A percentile compares a stretch with the other conserved stretches of the same genome.
Conservation (phyloP, 1,140 invertebrate species). For the Odontomachus brunneus region DNA sequence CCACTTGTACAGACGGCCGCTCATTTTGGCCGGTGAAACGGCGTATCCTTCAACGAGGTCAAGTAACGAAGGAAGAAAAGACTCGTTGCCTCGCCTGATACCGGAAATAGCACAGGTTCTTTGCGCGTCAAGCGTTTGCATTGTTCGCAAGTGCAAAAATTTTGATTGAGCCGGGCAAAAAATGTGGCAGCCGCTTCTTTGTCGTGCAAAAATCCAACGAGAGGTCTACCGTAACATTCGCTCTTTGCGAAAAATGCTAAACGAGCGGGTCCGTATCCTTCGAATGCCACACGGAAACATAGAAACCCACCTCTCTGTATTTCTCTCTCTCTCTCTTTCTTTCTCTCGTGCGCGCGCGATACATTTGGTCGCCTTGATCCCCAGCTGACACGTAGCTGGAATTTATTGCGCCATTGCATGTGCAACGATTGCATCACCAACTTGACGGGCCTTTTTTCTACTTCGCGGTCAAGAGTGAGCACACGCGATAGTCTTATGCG, state of each 20-base stretch:
- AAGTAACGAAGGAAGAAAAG: slow-evolving; percentile 36
- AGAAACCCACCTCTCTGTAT: background rate
- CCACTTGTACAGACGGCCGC: slow-evolving; percentile 49
- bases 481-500: background rate
- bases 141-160: slow-evolving; percentile 20
- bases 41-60: slow-evolving; percentile 70
- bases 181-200: background rate
- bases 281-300: background rate
- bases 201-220: background rate
- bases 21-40: slow-evolving; percentile 72
- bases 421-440: slow-evolving; percentile 37
- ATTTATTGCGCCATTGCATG: slow-evolving; percentile 70
- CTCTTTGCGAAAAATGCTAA: background rate
- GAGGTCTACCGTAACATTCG: background rate
- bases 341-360: background rate
- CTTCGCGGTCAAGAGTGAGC: slow-evolving; percentile 17
- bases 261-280: background rate
- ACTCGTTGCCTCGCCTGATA: slow-evolving; percentile 24
- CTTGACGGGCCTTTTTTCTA: slow-evolving; percentile 16
- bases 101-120: slow-evolving; percentile 38
- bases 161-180: slow-evolving; percentile 7
- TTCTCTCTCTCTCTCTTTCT: background rate
- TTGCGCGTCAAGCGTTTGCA: background rate
- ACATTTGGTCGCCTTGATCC: slow-evolving; percentile 50
- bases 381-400: slow-evolving; percentile 52